A percentile compares a stretch with the other conserved stretches of the same genome.
Evolutionary conservation across 1,140 invertebrate genomes (phyloP).

Genomic region (Trichonephila clavata): DNA sequence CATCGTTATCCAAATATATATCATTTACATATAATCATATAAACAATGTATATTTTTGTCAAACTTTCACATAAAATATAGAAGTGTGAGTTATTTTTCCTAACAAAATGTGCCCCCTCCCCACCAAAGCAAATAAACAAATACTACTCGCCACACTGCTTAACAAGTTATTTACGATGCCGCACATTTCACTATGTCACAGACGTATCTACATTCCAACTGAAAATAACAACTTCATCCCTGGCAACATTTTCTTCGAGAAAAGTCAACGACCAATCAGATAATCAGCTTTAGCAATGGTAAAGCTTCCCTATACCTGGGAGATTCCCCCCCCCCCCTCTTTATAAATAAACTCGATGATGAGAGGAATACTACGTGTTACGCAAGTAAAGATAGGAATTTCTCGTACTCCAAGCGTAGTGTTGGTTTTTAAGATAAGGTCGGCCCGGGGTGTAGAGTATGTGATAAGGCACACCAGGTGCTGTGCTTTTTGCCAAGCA

Average conservation of each 20-base stretch:
- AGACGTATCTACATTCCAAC: neutral
- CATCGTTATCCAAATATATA: too few species aligned
- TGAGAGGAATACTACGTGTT: neutral
- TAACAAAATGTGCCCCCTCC: too few species aligned
- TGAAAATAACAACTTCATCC: neutral
- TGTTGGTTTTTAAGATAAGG: conserved; percentile 15
- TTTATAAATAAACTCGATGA: neutral
- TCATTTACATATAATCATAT: too few species aligned
- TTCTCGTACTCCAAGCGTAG: conserved; percentile 13
- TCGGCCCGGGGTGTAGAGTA: neutral
- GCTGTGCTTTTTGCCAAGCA: neutral
- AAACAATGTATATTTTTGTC: too few species aligned
- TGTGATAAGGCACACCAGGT: neutral
- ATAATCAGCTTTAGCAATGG: neutral
- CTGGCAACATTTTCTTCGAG: neutral
- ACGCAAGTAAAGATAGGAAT: neutral
- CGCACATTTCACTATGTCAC: neutral
- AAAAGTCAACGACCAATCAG: conserved; percentile 27
- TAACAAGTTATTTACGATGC: neutral
- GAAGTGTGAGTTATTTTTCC: too few species aligned
- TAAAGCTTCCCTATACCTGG: neutral
- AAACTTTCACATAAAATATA: too few species aligned
- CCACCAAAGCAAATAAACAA: too few species aligned
- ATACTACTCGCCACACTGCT: neutral
- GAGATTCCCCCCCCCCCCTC: neutral